These are phyloP conservation scores for Ovis canadensis DNA, from an alignment of 2,113 vertebrate genomes.

Conservation along the genomic window DNA sequence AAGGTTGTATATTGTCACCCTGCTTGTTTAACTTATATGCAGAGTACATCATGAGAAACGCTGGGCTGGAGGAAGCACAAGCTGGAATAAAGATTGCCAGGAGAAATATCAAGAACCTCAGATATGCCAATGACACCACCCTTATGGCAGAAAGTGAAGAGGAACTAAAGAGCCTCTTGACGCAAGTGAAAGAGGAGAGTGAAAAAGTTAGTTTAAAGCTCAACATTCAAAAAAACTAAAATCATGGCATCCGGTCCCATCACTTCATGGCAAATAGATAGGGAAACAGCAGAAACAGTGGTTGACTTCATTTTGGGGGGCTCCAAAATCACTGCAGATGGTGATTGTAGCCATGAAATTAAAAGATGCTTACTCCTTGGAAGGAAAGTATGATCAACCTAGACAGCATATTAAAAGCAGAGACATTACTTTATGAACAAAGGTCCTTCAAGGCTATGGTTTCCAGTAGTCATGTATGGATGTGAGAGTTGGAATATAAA, in stretches of 20 bases:
- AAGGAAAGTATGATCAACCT: background rate
- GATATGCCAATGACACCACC: background rate
- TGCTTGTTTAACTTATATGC: background rate
- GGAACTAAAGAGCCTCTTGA: background rate
- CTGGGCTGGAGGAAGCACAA: background rate
- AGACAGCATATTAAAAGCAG: background rate
- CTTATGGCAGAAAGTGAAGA: background rate
- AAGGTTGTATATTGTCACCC: background rate
- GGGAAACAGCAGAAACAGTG: background rate
- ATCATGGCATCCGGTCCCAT: background rate
- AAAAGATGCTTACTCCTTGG: background rate
- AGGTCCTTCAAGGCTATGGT: accelerated
- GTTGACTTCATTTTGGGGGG: accelerated
- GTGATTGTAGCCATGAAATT: background rate
- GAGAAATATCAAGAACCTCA: background rate
- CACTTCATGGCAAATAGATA: background rate
- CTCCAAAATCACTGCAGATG: background rate
- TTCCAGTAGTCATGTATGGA: background rate
- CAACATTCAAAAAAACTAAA: background rate
- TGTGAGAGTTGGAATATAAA: no score
- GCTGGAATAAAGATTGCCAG: background rate
- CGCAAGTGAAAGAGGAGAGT: background rate
- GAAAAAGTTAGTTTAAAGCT: no score
- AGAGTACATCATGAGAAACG: background rate
- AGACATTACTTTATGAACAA: background rate